These are phyloP conservation scores for Tethya wilhelma DNA, from an alignment of 37 sponge, comb jelly and placozoan genomes.

Conservation along the genomic window DNA sequence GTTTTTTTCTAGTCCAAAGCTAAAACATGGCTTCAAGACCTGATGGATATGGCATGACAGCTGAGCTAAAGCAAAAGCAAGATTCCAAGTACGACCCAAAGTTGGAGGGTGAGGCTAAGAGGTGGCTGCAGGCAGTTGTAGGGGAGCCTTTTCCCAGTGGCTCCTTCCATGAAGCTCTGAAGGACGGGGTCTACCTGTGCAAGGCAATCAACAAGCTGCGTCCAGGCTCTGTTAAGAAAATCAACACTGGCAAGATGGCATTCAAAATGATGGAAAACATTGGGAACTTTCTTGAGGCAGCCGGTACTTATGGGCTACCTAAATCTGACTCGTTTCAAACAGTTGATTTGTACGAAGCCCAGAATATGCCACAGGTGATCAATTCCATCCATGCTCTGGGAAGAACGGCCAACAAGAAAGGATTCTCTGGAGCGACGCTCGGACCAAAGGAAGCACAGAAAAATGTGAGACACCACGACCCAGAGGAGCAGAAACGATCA, in stretches of 20 bases:
- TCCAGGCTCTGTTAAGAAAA: constrained; percentile 77
- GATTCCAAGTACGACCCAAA: constrained; percentile 69
- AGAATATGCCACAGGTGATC: constrained; percentile 88
- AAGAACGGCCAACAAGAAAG: constrained; percentile 47
- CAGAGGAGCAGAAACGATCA: constrained; percentile 65
- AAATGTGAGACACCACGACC: constrained; percentile 56
- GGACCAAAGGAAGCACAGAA: constrained; percentile 87
- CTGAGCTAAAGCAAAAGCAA: constrained; percentile 73
- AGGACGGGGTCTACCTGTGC: constrained; percentile 84
- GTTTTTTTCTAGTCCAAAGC: no score
- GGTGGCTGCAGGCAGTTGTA: constrained; percentile 80
- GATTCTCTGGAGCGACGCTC: constrained; percentile 40
- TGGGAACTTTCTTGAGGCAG: constrained; percentile 72
- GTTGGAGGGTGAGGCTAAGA: constrained; percentile 64
- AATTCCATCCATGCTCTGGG: constrained; percentile 73
- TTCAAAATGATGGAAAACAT: constrained; percentile 99
- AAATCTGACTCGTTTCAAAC: constrained; percentile 92
- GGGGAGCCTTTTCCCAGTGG: constrained; percentile 70
- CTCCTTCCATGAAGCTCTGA: constrained; percentile 62
- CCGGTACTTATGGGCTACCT: constrained; percentile 69
- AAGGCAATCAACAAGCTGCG: constrained; percentile 81
- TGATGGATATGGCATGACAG: constrained; percentile 80
- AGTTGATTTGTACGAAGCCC: constrained; percentile 89
- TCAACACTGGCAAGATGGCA: constrained; percentile 84
- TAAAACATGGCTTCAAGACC: constrained; percentile 73